Percentiles rank a stretch among this genome's conserved stretches.
Evolutionary conservation across 1,140 invertebrate genomes (phyloP).

Genomic region (Physella acuta): DNA sequence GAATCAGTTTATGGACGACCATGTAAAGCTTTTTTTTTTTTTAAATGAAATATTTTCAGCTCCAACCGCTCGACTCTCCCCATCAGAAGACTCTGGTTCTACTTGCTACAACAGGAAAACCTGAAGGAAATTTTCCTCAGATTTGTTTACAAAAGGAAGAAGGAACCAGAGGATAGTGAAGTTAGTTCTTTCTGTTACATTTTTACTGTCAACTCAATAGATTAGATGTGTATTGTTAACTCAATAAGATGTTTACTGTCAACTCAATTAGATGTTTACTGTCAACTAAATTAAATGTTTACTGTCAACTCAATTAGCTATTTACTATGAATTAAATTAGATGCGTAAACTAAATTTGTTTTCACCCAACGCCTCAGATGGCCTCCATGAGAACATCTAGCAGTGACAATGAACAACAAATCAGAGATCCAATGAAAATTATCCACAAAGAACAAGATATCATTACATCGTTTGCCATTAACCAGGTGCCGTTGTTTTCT

Average conservation of each 20-base stretch:
- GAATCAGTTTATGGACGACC: background rate
- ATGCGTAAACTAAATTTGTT: too few relatives aligned
- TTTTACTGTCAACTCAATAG: too few relatives aligned
- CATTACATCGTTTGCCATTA: constrained; percentile 94
- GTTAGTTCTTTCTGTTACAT: too few relatives aligned
- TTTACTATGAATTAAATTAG: too few relatives aligned
- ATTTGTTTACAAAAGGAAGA: constrained; percentile 84
- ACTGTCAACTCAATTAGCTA: too few relatives aligned
- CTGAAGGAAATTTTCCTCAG: constrained; percentile 95
- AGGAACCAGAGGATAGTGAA: constrained; percentile 29
- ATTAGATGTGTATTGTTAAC: too few relatives aligned
- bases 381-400: constrained; percentile 34
- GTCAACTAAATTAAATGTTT: too few relatives aligned
- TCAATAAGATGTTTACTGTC: too few relatives aligned
- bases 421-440: constrained; percentile 75
- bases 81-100: constrained; percentile 88
- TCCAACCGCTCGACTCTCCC: constrained; percentile 72
- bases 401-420: constrained; percentile 35
- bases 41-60: constrained; percentile 24
- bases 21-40: background rate
- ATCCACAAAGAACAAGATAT: constrained; percentile 99
- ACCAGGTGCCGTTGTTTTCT: constrained; percentile 77
- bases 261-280: too few relatives aligned
- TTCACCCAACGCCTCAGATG: constrained; percentile 28
- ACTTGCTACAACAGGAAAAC: constrained; percentile 85